Percentiles rank a stretch among this genome's conserved stretches.
Conservation (phyloP, 2,113 vertebrate species). For the Dendrocopos noguchii region DNA sequence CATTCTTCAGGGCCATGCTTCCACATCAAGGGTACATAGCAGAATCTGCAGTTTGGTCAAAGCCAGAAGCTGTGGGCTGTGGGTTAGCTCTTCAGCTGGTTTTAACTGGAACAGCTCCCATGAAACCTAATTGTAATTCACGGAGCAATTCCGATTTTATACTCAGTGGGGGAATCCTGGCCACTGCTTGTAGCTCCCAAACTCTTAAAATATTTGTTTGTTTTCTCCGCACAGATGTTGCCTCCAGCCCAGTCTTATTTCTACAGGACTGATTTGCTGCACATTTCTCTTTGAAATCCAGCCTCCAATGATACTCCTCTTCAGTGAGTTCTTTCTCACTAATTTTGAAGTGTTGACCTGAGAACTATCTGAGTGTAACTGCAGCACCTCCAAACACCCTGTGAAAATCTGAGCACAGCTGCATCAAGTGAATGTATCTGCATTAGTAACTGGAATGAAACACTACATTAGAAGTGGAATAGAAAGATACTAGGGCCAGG, state of each 20-base stretch:
- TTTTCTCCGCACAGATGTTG: conserved; percentile 15
- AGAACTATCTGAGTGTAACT: not conserved
- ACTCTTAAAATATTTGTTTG: not conserved
- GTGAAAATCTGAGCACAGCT: not conserved
- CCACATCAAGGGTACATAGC: not conserved
- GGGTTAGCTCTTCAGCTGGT: not conserved
- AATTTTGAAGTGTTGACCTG: not conserved
- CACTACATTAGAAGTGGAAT: not conserved
- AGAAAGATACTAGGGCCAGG: not conserved
- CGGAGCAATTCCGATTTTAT: not conserved
- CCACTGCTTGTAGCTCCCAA: not conserved
- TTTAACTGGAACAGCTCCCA: not conserved
- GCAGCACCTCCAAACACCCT: not conserved
- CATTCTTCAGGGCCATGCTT: not conserved
- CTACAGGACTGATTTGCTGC: not conserved
- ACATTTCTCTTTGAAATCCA: not conserved
- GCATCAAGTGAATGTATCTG: not conserved
- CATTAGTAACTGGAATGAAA: not conserved
- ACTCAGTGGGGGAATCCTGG: not conserved
- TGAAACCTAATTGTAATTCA: conserved; percentile 2
- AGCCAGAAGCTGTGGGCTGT: not conserved
- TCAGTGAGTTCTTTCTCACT: not conserved
- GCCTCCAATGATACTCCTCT: not conserved
- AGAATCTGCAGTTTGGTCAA: not conserved
- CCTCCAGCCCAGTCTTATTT: conserved; percentile 1